Evolutionary conservation across 1,140 invertebrate genomes (phyloP).

Genomic region (Drosophila funebris): DNA sequence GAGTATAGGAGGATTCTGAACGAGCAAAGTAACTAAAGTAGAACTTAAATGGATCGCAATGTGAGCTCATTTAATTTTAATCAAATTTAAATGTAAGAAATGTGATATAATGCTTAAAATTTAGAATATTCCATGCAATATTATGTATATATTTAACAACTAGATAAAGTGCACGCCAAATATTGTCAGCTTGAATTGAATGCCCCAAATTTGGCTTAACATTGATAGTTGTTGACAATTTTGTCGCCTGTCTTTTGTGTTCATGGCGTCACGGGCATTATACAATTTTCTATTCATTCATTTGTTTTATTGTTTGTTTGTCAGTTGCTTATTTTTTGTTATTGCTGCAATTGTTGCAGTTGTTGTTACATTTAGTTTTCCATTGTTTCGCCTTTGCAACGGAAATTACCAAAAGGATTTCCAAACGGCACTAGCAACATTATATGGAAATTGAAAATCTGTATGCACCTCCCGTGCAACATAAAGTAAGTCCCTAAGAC

Average conservation of each 20-base stretch:
- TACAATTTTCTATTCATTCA: constrained; percentile 48
- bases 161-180: not conserved
- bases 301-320: constrained; percentile 50
- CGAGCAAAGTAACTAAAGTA: not conserved
- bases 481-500: not conserved
- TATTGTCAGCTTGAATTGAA: too few species aligned
- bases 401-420: constrained; percentile 62
- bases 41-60: too few species aligned
- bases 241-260: constrained; percentile 29
- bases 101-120: too few species aligned
- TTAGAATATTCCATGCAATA: too few species aligned
- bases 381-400: constrained; percentile 56
- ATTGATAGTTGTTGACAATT: constrained; percentile 17
- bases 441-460: constrained; percentile 72
- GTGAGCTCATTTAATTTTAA: not conserved
- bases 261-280: constrained; percentile 2
- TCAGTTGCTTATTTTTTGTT: constrained; percentile 29
- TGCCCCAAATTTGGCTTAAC: not conserved
- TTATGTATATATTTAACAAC: too few species aligned
- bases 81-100: too few species aligned
- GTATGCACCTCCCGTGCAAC: constrained; percentile 8
- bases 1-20: not conserved
- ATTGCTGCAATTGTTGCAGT: constrained; percentile 16
- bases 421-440: constrained; percentile 37
- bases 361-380: constrained; percentile 30